Base-by-base conservation (phyloP, 2,888 invertebrate genomes). In the Disparrhopalites patrizii region DNA sequence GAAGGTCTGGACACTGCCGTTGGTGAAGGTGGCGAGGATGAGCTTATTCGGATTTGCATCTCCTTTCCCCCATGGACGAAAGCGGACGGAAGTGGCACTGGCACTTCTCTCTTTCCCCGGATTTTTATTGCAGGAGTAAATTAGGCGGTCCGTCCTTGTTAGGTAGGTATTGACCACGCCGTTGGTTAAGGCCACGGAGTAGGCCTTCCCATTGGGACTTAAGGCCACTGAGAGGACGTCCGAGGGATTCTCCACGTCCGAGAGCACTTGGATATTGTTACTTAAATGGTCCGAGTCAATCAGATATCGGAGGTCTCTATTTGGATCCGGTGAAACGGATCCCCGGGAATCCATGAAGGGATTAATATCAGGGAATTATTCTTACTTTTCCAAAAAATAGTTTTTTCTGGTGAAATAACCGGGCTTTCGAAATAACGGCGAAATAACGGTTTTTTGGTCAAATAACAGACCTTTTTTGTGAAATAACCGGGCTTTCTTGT, bases 1-100 rank as follows among this genome's bases (percentile, higher is more conserved):
- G 87, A 87, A 88, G 75, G 85, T 85, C 79, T 87, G 87, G 7
- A 88, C 83, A 75, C 82, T 83, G 38, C 87, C 87, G 74, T 85
- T 85, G 3, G 85, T 83, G 81, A 87, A 71, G 36, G 70, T 61
- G 10, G 66, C 68, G 15, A 68, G 65, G 8, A 71, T 50, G 5
- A 71, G 28, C 30, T 70, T 71, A 30, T 64, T 68, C 3, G 68
- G 63, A 27, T 82, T 82, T 78, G 86, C 86, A 86, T 67, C 85
- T 83, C 60, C 84, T 81, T 23, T 84, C 78, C 52, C 85, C 77
- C 70, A 81, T 82, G 74, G 85, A 83, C 33, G 83, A 82, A 63
- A 84, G 80, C n/a, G 85, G 85, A 77, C 84, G 82, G 65, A 83
- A 81, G 76, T 82, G 82, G 76, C 83, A 83, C 69, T 84, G 80